phyloP scores from a whole-genome alignment of 2,888 invertebrate species.

The Polyommatus icarus region DNA sequence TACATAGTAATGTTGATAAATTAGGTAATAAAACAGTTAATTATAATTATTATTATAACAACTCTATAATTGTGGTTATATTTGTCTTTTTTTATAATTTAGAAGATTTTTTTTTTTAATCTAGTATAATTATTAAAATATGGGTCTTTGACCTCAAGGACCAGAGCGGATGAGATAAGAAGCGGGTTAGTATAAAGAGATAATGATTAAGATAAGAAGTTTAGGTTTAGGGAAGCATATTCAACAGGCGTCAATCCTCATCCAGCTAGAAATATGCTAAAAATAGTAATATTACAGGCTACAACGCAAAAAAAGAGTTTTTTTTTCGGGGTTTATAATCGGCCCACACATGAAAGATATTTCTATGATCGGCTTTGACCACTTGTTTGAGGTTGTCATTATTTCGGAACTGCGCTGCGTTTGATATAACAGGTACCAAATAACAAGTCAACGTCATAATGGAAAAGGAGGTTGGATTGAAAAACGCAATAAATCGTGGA shows the following conservation, averaged over 20 bases:
- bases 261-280: not conserved
- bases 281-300: not conserved
- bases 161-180: constrained; percentile 27
- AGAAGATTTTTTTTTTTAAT: not conserved
- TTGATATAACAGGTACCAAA: constrained; percentile 18
- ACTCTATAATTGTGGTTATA: not conserved
- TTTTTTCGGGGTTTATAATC: constrained; percentile 9
- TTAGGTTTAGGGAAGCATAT: constrained; percentile 6
- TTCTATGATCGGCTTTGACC: constrained; percentile 19
- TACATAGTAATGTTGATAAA: not conserved
- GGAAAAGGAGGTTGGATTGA: constrained; percentile 16
- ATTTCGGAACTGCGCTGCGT: constrained; percentile 12
- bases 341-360: constrained; percentile 17
- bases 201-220: constrained; percentile 23
- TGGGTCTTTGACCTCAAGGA: constrained; percentile 20
- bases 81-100: not conserved
- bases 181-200: constrained; percentile 26
- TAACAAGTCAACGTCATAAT: constrained; percentile 2
- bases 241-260: not conserved
- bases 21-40: not conserved
- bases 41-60: not conserved
- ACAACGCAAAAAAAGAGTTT: not conserved
- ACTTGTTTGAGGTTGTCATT: constrained; percentile 18
- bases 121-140: not conserved
- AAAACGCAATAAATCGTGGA: constrained; percentile 21